These are phyloP conservation scores for Leptopilina myrica DNA, from an alignment of 2,888 invertebrate species.

Conservation along the genomic window DNA sequence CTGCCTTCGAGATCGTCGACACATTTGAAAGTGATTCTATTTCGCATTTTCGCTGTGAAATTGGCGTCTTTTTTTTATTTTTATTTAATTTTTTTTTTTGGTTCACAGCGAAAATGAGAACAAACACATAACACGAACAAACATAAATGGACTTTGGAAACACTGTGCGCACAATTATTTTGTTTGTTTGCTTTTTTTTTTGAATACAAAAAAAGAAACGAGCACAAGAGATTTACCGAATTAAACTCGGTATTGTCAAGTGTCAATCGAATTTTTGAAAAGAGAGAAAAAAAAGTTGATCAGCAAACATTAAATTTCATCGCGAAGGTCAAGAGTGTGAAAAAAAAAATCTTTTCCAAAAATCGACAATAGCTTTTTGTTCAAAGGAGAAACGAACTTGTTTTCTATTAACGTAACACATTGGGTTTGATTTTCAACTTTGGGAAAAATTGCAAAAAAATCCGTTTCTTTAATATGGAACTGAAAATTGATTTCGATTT, in stretches of 20 bases:
- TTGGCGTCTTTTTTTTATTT: no score
- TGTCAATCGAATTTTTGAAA: conserved; percentile 22
- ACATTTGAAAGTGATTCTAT: background rate
- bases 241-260: conserved; percentile 26
- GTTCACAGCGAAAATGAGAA: conserved; percentile 21
- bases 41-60: conserved; percentile 26
- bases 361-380: background rate
- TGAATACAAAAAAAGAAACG: background rate
- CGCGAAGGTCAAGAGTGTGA: background rate
- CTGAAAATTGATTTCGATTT: background rate
- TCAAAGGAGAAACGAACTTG: background rate
- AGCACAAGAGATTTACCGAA: conserved; percentile 26
- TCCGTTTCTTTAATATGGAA: no score
- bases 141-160: conserved; percentile 38
- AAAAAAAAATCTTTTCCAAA: conserved; percentile 22
- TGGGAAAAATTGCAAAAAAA: no score
- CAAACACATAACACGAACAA: conserved; percentile 32
- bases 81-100: no score
- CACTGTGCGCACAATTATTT: conserved; percentile 18
- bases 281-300: background rate
- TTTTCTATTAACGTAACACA: background rate
- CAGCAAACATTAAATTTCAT: conserved; percentile 14
- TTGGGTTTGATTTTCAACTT: background rate
- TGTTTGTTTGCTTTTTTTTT: conserved; percentile 2
- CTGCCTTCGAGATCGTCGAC: conserved; percentile 38